Evolutionary conservation across 2,888 invertebrate genomes (phyloP).

Genomic region (Apotomis betuletana): DNA sequence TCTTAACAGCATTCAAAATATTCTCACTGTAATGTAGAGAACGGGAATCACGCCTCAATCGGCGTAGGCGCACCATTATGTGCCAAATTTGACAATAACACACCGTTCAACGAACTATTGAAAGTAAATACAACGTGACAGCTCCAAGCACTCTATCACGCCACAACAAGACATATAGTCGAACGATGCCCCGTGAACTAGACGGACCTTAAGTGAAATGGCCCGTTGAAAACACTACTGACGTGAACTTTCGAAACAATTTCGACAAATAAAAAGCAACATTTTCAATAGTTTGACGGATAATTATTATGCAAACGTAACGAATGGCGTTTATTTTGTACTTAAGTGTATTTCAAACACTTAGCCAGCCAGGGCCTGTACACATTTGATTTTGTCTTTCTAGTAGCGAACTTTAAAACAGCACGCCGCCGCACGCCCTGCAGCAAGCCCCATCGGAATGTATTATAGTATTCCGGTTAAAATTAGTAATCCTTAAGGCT

Average conservation of each 20-base stretch:
- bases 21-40: constrained; percentile 17
- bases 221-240: constrained; percentile 30
- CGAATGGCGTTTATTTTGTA: constrained; percentile 3
- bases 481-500: too few species aligned
- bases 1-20: background rate
- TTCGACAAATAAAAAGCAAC: constrained; percentile 42
- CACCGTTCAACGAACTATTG: constrained; percentile 49
- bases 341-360: background rate
- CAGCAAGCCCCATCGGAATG: too few species aligned
- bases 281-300: constrained; percentile 40
- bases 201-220: constrained; percentile 28
- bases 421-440: too few species aligned
- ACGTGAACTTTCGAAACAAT: constrained; percentile 47
- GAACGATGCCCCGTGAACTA: background rate
- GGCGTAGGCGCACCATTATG: constrained; percentile 45
- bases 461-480: too few species aligned
- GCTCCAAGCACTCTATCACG: constrained; percentile 42
- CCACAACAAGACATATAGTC: constrained; percentile 19
- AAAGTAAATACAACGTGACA: constrained; percentile 53
- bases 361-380: background rate
- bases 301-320: constrained; percentile 24
- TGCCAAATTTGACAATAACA: constrained; percentile 53
- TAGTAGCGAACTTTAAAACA: too few species aligned
- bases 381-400: too few species aligned
- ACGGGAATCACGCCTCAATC: constrained; percentile 10